Conservation (phyloP, 1,140 invertebrate species). For the Chelonus insularis region DNA sequence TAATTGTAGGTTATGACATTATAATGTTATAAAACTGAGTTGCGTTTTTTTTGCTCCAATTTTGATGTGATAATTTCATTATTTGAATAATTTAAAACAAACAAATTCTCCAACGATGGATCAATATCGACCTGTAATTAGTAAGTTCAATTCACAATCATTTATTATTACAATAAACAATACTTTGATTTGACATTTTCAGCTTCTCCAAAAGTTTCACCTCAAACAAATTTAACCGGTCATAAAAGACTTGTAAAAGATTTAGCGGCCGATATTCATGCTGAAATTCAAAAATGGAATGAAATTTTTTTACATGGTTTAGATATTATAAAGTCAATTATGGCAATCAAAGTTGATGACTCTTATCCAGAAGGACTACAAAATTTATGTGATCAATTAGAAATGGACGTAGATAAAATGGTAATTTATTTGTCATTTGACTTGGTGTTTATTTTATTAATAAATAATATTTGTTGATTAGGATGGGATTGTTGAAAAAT, state of each 20-base stretch:
- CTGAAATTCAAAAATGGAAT: conserved; percentile 48
- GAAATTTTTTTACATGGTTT: conserved; percentile 39
- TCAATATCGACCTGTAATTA: conserved; percentile 22
- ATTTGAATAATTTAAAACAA: too few species aligned
- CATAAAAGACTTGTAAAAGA: conserved; percentile 41
- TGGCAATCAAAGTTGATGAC: conserved; percentile 33
- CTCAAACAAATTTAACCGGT: conserved; percentile 48
- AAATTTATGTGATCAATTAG: conserved; percentile 41
- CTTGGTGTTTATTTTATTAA: too few species aligned
- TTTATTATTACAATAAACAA: conserved; percentile 3
- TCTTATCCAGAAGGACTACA: conserved; percentile 36
- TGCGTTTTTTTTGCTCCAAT: too few species aligned
- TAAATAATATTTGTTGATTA: too few species aligned
- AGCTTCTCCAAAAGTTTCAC: conserved; percentile 35
- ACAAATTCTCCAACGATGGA: conserved; percentile 7
- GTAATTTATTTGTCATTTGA: conserved; percentile 34
- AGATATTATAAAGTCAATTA: conserved; percentile 40
- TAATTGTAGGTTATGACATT: too few species aligned
- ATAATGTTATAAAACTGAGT: too few species aligned
- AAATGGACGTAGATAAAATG: conserved; percentile 37
- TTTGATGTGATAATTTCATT: too few species aligned
- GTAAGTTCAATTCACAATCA: too few species aligned
- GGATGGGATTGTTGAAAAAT: conserved; percentile 40
- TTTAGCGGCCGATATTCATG: conserved; percentile 43
- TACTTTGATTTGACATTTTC: conserved; percentile 12